Evolutionary conservation across 2,888 invertebrate species (phyloP).

Genomic region (Apamea epomidion): DNA sequence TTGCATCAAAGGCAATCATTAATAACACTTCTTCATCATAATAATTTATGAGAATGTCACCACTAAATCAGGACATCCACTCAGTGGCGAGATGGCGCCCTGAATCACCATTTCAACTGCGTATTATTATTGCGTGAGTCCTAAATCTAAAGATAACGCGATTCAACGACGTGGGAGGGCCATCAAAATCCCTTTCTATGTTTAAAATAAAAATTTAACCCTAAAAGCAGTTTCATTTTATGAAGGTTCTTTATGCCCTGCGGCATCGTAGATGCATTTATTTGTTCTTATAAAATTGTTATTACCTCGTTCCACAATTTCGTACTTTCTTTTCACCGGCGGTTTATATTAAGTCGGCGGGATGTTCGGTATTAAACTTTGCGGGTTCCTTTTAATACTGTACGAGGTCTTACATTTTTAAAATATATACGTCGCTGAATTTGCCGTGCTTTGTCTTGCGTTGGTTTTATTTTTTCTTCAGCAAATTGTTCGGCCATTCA

Average conservation of each 20-base stretch:
- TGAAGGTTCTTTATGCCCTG: conserved; percentile 81
- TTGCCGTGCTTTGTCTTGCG: conserved; percentile 57
- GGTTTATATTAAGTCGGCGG: conserved; percentile 71
- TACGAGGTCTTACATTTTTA: conserved; percentile 67
- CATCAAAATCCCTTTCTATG: conserved; percentile 89
- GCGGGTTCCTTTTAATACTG: conserved; percentile 75
- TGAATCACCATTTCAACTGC: conserved; percentile 74
- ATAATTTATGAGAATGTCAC: conserved; percentile 74
- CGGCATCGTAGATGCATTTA: conserved; percentile 82
- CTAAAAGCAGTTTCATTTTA: conserved; percentile 85
- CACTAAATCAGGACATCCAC: conserved; percentile 75
- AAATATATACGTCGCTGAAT: conserved; percentile 62
- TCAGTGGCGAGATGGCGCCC: conserved; percentile 56
- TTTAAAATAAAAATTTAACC: conserved; percentile 90
- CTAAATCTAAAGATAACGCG: conserved; percentile 88
- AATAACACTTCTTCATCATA: conserved; percentile 63
- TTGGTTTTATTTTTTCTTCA: conserved; percentile 35
- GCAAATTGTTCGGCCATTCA: conserved; percentile 22
- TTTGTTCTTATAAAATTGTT: conserved; percentile 85
- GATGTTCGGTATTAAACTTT: conserved; percentile 71
- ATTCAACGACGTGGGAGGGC: conserved; percentile 83
- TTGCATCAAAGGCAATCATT: conserved; percentile 57
- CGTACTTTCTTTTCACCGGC: conserved; percentile 71
- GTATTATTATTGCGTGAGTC: conserved; percentile 80
- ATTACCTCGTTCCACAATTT: conserved; percentile 78